These are phyloP conservation scores for Sicus ferrugineus DNA, from an alignment of 2,888 invertebrate species.

Conservation along the genomic window DNA sequence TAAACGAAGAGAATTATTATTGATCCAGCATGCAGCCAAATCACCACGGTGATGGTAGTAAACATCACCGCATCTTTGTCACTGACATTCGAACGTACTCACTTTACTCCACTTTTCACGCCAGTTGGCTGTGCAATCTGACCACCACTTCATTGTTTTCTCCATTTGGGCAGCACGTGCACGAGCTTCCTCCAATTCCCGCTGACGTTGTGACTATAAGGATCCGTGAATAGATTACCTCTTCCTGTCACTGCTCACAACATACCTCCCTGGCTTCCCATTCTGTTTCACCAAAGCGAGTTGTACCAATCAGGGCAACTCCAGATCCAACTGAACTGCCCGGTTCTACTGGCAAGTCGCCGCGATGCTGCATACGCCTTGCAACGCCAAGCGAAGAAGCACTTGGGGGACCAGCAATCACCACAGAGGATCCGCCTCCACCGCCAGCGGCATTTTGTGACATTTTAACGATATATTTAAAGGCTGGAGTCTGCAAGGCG, in stretches of 20 bases:
- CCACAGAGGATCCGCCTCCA: constrained; percentile 39
- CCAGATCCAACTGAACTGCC: constrained; percentile 44
- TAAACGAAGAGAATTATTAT: constrained; percentile 33
- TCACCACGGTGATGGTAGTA: constrained; percentile 5
- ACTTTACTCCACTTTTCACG: constrained; percentile 94
- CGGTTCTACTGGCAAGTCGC: constrained; percentile 44
- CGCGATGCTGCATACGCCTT: constrained; percentile 42
- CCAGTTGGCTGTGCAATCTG: constrained; percentile 97
- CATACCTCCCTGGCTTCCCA: constrained; percentile 64
- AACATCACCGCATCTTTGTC: constrained; percentile 11
- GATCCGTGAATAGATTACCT: neutral
- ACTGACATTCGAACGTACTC: constrained; percentile 30
- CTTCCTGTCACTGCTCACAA: neutral
- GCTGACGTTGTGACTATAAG: constrained; percentile 61
- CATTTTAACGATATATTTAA: constrained; percentile 39
- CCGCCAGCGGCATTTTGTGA: constrained; percentile 45
- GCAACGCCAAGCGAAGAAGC: constrained; percentile 48
- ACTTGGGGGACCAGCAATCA: constrained; percentile 31
- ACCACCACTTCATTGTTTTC: constrained; percentile 99
- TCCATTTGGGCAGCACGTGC: constrained; percentile 98
- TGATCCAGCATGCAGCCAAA: constrained; percentile 37
- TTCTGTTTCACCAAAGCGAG: constrained; percentile 61
- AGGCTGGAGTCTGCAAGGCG: neutral
- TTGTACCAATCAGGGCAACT: constrained; percentile 42
- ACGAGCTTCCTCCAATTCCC: constrained; percentile 93